A percentile compares a stretch with the other conserved stretches of the same genome.
phyloP scores from a whole-genome alignment of 2,797 vertebrate genomes.

The Poeciliopsis turneri region DNA sequence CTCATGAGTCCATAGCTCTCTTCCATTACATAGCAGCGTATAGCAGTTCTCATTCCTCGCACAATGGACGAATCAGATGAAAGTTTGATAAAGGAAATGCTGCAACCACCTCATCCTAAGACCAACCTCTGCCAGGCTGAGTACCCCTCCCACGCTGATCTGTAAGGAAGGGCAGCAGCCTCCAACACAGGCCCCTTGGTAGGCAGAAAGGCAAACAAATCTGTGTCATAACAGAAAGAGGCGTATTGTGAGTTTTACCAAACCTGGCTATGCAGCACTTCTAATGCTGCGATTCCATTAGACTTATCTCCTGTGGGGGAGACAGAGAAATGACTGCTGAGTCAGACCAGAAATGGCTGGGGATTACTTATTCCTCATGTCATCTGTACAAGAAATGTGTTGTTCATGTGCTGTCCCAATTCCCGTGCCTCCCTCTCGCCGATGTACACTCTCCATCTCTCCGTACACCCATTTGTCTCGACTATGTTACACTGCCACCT shows the following conservation, averaged over 20 bases:
- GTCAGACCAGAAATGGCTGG: constrained; percentile 70
- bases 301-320: constrained; percentile 70
- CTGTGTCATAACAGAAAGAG: constrained; percentile 69
- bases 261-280: constrained; percentile 65
- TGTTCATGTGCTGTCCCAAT: constrained; percentile 68
- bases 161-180: constrained; percentile 61
- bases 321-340: constrained; percentile 71
- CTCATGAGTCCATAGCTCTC: constrained; percentile 76
- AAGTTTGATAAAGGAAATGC: constrained; percentile 51
- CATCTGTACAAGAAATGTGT: constrained; percentile 68
- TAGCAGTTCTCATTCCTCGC: constrained; percentile 64
- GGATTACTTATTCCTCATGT: constrained; percentile 72
- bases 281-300: constrained; percentile 71
- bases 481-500: constrained; percentile 82
- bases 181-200: constrained; percentile 52
- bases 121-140: constrained; percentile 55
- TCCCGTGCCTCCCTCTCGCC: constrained; percentile 53
- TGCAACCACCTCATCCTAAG: constrained; percentile 44
- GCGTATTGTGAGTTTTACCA: constrained; percentile 64
- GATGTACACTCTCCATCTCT: constrained; percentile 52
- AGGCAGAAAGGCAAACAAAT: constrained; percentile 70
- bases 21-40: constrained; percentile 70
- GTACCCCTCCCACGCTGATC: constrained; percentile 56
- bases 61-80: constrained; percentile 57
- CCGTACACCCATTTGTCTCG: constrained; percentile 50